Percentiles rank a stretch among this genome's conserved stretches.
These are phyloP conservation scores for Cheilosia grossa DNA, from an alignment of 2,888 invertebrate genomes.

Conservation along the genomic window DNA sequence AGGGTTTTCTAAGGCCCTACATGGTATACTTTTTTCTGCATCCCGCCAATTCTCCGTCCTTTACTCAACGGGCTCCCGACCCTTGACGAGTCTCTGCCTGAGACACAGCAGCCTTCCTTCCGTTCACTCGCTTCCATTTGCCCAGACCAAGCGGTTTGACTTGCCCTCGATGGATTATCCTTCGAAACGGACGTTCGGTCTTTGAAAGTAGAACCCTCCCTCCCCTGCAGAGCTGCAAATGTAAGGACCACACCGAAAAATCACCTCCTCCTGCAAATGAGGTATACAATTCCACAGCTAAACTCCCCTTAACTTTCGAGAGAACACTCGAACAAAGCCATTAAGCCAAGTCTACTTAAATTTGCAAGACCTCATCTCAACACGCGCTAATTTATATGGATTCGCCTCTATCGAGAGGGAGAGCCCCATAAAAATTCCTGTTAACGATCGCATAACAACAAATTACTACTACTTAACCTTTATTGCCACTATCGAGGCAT, in stretches of 20 bases:
- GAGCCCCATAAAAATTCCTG: constrained; percentile 59
- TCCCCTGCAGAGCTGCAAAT: too few species aligned
- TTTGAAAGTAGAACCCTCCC: background rate
- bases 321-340: background rate
- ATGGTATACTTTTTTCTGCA: too few species aligned
- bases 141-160: background rate
- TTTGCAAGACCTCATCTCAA: constrained; percentile 16
- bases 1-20: too few species aligned
- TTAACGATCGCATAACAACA: constrained; percentile 72
- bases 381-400: constrained; percentile 46
- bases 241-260: background rate
- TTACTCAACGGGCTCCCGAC: background rate
- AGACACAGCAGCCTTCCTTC: background rate
- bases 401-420: constrained; percentile 23
- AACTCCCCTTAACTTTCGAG: background rate
- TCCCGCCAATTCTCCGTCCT: too few species aligned
- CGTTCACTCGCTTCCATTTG: background rate
- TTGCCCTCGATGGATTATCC: background rate
- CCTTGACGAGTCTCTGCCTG: too few species aligned
- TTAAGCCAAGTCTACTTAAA: constrained; percentile 2
- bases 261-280: background rate
- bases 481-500: constrained; percentile 68
- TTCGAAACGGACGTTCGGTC: background rate
- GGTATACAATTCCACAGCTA: background rate
- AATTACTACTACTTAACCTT: constrained; percentile 73